Evolutionary conservation across 2,113 vertebrate genomes (phyloP), one percentile per base, ranked within the genome.

Genomic region (Malaclemys terrapin): DNA sequence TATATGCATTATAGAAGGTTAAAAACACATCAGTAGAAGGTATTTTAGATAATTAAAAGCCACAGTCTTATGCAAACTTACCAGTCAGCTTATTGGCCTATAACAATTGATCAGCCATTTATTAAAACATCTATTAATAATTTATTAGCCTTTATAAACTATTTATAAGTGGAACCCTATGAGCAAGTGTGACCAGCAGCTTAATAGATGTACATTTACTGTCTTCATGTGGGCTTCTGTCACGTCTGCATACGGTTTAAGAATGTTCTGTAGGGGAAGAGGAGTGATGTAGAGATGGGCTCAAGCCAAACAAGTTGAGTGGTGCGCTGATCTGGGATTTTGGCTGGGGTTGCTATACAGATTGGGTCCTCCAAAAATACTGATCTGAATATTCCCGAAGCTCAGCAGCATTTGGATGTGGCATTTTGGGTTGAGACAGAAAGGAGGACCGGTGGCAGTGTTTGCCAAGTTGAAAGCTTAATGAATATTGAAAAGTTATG

Each of bases 401-500:
- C 85, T 82, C 57, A 10, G 24, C 42, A 45, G 24, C 27, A 25
- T 27, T 78, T 78, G 24, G 72, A 42, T 76, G 20, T 76, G 87
- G 93, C 75, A 29, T 81, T 96, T 81, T 72, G 69, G n/a, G 35
- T 29, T 85, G 92, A 88, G 62, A 35, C 6, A 69, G 62, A 69
- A 69, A 69, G 35, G 35, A 85, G 96, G 85, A 95, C 92, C 89
- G 65, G 96, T 97, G 92, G 85, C 85, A 95, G 84, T 65, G 88
- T 96, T 97, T 95, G 83, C 94, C 84, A 5, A 0, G 0, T 65
- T 96, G 94, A 92, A 95, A 83, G 89, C 96, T 96, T 89, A 95
- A 81, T 94, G 87, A 92, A 93, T 96, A 81, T 95, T 69, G 65
- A 69, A 93, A 96, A 93, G 93, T 96, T 95, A 59, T 81, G 90